These are phyloP conservation scores for Drosophila paranaensis DNA, from an alignment of 2,888 invertebrate species.

Conservation along the genomic window DNA sequence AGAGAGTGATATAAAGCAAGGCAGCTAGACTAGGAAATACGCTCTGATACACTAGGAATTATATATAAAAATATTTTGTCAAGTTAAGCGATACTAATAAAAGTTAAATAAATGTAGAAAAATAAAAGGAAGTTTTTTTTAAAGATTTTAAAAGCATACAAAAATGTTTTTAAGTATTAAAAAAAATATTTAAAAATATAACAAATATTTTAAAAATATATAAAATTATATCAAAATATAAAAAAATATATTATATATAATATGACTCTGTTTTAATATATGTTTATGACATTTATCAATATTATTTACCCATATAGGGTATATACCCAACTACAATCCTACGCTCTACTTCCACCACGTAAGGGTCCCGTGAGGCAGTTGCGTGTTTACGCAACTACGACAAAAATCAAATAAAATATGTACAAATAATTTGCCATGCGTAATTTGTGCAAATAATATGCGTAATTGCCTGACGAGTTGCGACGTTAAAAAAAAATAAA, in stretches of 20 bases:
- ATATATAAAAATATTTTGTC: no score
- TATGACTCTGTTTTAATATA: neutral
- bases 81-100: no score
- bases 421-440: conserved; percentile 73
- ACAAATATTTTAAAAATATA: neutral
- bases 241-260: neutral
- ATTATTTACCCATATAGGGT: conserved; percentile 16
- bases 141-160: no score
- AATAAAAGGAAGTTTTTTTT: no score
- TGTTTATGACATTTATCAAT: neutral
- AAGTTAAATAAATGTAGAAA: no score
- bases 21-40: conserved; percentile 5
- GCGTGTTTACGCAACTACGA: conserved; percentile 65
- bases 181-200: no score
- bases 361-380: conserved; percentile 3
- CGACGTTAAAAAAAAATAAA: conserved; percentile 18
- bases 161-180: no score
- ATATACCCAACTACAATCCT: neutral
- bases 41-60: neutral
- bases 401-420: conserved; percentile 59
- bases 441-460: conserved; percentile 81
- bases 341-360: neutral
- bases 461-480: conserved; percentile 65
- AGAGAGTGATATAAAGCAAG: accelerated
- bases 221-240: neutral